phyloP scores from a whole-genome alignment of 2,888 invertebrate genomes.

The Tetropium fuscum region DNA sequence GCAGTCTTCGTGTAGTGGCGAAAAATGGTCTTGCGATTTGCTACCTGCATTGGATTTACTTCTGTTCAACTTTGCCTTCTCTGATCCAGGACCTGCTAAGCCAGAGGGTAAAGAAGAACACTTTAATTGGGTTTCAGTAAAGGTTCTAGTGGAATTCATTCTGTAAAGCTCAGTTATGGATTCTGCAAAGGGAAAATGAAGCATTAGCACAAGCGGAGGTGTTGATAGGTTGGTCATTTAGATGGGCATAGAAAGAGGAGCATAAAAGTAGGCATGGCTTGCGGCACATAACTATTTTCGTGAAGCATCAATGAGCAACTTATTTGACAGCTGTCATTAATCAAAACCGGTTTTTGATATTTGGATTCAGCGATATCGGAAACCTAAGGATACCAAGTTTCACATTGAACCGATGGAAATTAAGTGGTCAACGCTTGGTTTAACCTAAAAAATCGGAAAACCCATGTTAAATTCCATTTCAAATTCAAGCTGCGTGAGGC shows the following conservation, averaged over 20 bases:
- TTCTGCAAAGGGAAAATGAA: conserved; percentile 57
- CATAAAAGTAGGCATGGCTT: too few relatives aligned
- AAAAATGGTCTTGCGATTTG: conserved; percentile 59
- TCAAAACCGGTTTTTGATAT: too few relatives aligned
- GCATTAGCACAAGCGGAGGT: conserved; percentile 24
- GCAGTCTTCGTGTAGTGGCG: conserved; percentile 45
- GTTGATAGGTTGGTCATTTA: background rate
- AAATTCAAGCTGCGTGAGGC: too few relatives aligned
- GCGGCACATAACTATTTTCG: too few relatives aligned
- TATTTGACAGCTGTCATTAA: too few relatives aligned
- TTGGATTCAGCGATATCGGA: too few relatives aligned
- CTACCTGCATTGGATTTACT: conserved; percentile 64
- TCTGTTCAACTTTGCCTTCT: conserved; percentile 69
- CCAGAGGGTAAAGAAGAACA: conserved; percentile 76
- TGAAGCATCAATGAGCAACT: too few relatives aligned
- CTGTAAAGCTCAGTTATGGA: conserved; percentile 62
- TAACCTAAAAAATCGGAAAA: too few relatives aligned
- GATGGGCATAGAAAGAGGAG: background rate
- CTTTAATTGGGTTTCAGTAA: conserved; percentile 69
- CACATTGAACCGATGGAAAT: too few relatives aligned
- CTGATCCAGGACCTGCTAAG: conserved; percentile 63
- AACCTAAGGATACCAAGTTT: too few relatives aligned
- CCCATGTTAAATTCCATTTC: too few relatives aligned
- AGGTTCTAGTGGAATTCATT: conserved; percentile 48
- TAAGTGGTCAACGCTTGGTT: too few relatives aligned